Evolutionary conservation across 2,797 vertebrate genomes (phyloP).

Genomic region (Simalia tracyae): DNA sequence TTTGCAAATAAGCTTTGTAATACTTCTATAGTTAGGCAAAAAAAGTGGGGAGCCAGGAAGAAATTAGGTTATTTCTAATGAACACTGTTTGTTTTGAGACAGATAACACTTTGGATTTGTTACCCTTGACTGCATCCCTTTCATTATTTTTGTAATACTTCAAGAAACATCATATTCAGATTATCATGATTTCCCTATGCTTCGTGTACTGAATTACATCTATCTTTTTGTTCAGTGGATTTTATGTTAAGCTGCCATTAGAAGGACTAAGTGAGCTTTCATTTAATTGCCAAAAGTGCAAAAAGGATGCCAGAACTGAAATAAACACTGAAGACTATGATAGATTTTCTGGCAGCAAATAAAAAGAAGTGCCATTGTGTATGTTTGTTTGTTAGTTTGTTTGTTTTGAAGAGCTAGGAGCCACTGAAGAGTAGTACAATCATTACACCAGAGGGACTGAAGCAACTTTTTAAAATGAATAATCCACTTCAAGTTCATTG

Average conservation of each 20-base stretch:
- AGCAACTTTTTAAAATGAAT: conserved; percentile 37
- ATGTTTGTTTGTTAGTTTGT: neutral
- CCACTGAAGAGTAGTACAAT: conserved; percentile 14
- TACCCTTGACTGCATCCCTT: conserved; percentile 5
- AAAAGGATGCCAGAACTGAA: conserved; percentile 39
- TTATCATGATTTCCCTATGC: neutral
- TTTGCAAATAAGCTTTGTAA: rapidly evolving
- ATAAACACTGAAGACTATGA: conserved; percentile 46
- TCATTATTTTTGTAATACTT: conserved; percentile 14
- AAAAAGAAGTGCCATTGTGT: conserved; percentile 48
- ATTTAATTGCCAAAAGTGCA: conserved; percentile 28
- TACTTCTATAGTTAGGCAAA: neutral
- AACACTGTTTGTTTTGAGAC: neutral
- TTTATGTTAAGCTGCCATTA: conserved; percentile 14
- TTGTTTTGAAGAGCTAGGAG: conserved; percentile 22
- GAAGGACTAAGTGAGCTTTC: conserved; percentile 16
- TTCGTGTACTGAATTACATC: conserved; percentile 2
- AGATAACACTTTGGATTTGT: conserved; percentile 8
- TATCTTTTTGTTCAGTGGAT: conserved; percentile 6
- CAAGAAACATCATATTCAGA: conserved; percentile 33
- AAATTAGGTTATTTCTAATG: neutral
- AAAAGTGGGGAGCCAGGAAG: neutral
- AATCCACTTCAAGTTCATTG: conserved; percentile 18
- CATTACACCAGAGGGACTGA: neutral
- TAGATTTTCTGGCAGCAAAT: conserved; percentile 51